These are phyloP conservation scores for Drosophila phalerata DNA, from an alignment of 2,888 invertebrate genomes.

Conservation along the genomic window DNA sequence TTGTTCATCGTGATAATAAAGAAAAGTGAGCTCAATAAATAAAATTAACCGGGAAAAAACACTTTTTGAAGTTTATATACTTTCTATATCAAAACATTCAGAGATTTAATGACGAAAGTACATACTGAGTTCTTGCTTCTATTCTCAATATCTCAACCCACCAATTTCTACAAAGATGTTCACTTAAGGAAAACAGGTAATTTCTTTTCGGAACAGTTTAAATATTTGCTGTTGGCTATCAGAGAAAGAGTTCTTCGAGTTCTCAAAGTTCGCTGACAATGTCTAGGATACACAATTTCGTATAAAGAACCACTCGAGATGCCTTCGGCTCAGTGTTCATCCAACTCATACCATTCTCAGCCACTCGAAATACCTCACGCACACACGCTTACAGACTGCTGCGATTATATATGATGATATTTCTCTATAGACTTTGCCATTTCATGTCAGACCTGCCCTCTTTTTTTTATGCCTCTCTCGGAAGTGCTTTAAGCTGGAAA, in stretches of 20 bases:
- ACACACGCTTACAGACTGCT: conserved; percentile 5
- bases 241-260: neutral
- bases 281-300: conserved; percentile 35
- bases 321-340: conserved; percentile 27
- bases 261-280: conserved; percentile 9
- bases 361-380: conserved; percentile 59
- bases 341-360: conserved; percentile 41
- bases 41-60: too few species aligned
- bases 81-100: neutral
- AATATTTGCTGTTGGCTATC: conserved; percentile 16
- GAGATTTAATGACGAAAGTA: too few species aligned
- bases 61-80: neutral
- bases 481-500: conserved; percentile 47
- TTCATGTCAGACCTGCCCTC: conserved; percentile 45
- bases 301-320: conserved; percentile 45
- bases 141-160: too few species aligned
- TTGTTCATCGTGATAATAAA: neutral
- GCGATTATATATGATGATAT: conserved; percentile 17
- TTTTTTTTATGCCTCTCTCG: conserved; percentile 10
- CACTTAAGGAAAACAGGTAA: conserved; percentile 16
- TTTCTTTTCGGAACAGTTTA: conserved; percentile 16
- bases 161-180: neutral
- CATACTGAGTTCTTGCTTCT: neutral
- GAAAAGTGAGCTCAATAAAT: neutral
- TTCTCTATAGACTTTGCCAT: conserved; percentile 51